phyloP scores from a whole-genome alignment of 1,140 invertebrate genomes.

The Coenobita brevimanus region DNA sequence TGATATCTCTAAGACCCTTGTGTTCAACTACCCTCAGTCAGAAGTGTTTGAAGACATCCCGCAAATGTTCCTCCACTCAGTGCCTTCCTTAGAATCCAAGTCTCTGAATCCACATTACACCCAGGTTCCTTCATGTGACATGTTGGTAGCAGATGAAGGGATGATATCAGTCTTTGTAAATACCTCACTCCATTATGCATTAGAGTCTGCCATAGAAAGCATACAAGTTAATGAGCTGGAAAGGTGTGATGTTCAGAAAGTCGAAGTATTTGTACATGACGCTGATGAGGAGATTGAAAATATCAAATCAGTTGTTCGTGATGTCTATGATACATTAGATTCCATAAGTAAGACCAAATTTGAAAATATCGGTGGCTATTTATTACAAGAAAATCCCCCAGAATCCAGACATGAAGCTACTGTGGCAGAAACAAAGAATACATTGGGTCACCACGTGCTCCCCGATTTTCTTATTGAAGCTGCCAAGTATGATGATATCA shows the following conservation, averaged over 20 bases:
- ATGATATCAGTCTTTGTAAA: not conserved
- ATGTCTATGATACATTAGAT: too few species aligned
- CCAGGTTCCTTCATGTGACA: not conserved
- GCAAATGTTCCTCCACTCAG: conserved; percentile 2
- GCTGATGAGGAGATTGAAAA: not conserved
- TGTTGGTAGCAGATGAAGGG: not conserved
- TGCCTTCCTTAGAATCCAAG: not conserved
- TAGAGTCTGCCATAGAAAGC: not conserved
- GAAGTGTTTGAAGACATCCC: conserved; percentile 7
- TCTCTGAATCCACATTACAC: not conserved
- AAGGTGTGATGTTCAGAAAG: not conserved
- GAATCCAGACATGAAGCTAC: too few species aligned
- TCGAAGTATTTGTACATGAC: not conserved
- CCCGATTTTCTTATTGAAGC: too few species aligned
- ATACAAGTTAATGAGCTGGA: not conserved
- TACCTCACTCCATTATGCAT: too few species aligned
- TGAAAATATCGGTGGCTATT: too few species aligned
- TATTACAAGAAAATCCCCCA: too few species aligned
- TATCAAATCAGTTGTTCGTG: too few species aligned
- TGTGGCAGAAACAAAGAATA: too few species aligned
- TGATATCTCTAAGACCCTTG: not conserved
- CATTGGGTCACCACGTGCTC: too few species aligned
- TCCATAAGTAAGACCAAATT: too few species aligned
- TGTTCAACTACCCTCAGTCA: not conserved
- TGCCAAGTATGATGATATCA: too few species aligned